A percentile compares a stretch with the other conserved stretches of the same genome.
These are phyloP conservation scores for Microctonus hyperodae DNA, from an alignment of 2,888 invertebrate species.

Conservation along the genomic window DNA sequence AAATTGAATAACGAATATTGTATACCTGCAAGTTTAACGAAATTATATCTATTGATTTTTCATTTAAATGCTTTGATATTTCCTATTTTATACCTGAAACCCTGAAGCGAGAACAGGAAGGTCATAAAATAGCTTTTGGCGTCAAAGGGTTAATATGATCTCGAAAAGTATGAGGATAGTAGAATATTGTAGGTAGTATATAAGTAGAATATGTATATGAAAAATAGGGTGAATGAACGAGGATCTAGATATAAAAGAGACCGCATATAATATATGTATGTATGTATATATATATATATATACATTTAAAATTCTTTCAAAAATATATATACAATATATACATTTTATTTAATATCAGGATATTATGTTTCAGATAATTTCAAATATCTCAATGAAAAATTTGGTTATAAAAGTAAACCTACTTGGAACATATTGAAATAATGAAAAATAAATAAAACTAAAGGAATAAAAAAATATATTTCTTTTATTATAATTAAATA, in stretches of 20 bases:
- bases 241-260: neutral
- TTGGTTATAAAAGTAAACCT: neutral
- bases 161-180: slow-evolving; percentile 48
- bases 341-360: neutral
- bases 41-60: neutral
- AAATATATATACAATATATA: neutral
- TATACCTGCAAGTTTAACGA: neutral
- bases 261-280: neutral
- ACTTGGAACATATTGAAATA: neutral
- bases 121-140: slow-evolving; percentile 2
- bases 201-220: neutral
- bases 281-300: neutral
- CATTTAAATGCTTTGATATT: neutral
- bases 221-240: neutral
- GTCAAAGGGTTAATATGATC: slow-evolving; percentile 40
- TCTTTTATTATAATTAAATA: too few relatives aligned
- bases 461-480: too few relatives aligned
- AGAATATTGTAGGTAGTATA: slow-evolving; percentile 15
- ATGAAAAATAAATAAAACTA: neutral
- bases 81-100: neutral
- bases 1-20: neutral
- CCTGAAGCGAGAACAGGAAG: neutral
- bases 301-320: too few relatives aligned
- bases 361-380: neutral
- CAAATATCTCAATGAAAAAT: neutral